These are phyloP conservation scores for Hoplias malabaricus DNA, from an alignment of 2,113 vertebrate species.

Conservation along the genomic window DNA sequence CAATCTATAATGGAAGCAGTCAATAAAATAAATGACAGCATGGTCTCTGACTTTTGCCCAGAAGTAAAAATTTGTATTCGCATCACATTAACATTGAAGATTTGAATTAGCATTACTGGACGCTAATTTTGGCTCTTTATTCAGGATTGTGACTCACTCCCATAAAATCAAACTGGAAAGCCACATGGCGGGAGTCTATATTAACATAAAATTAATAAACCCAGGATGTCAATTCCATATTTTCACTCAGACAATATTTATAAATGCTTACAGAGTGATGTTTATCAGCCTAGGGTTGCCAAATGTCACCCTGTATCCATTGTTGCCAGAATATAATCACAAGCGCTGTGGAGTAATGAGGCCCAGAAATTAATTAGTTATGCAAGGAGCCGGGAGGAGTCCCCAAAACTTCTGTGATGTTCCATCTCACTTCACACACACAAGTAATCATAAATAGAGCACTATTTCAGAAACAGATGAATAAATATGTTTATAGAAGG, in stretches of 20 bases:
- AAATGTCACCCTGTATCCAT: neutral
- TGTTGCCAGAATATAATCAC: neutral
- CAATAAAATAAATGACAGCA: too few relatives aligned
- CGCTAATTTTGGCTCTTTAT: neutral
- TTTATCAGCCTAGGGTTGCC: neutral
- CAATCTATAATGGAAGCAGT: too few relatives aligned
- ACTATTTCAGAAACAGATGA: neutral
- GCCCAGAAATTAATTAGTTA: conserved; percentile 15
- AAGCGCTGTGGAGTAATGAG: conserved; percentile 1
- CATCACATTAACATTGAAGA: neutral
- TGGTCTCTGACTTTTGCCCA: too few relatives aligned
- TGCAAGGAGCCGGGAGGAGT: neutral
- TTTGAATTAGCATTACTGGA: neutral
- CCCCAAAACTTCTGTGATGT: conserved; percentile 10
- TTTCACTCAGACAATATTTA: neutral
- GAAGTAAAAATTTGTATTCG: neutral
- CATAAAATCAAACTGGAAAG: neutral
- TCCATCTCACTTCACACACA: neutral
- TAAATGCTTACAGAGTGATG: neutral
- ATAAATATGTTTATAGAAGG: neutral
- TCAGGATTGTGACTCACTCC: neutral
- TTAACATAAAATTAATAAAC: neutral
- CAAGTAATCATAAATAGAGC: conserved; percentile 16
- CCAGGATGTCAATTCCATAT: neutral
- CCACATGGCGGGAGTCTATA: neutral